Evolutionary conservation across 2,888 invertebrate genomes (phyloP).

Genomic region (Diarsia brunnea): DNA sequence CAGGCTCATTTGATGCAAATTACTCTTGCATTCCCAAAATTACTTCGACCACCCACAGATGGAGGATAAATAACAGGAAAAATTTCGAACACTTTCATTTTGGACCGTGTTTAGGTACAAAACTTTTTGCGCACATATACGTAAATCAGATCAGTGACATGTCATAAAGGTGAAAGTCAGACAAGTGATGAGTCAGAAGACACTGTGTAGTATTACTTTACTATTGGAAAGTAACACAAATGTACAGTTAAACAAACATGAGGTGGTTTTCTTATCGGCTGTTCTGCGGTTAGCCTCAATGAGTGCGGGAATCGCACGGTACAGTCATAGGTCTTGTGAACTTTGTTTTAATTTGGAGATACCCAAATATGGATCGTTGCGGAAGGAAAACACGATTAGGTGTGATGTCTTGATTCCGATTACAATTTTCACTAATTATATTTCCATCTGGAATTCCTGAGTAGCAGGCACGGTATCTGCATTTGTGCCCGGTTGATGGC

Average conservation of each 20-base stretch:
- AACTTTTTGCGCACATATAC: constrained; percentile 44
- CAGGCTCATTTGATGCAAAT: constrained; percentile 48
- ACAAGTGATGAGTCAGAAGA: constrained; percentile 68
- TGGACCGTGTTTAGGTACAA: constrained; percentile 19
- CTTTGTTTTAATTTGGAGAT: constrained; percentile 43
- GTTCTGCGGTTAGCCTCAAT: constrained; percentile 68
- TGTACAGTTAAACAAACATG: constrained; percentile 75
- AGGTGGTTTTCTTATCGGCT: constrained; percentile 68
- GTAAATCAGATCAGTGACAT: constrained; percentile 73
- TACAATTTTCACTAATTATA: not conserved
- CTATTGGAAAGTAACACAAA: constrained; percentile 77
- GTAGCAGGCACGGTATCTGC: not conserved
- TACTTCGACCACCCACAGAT: constrained; percentile 31
- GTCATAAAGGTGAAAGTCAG: constrained; percentile 78
- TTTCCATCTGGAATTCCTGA: not conserved
- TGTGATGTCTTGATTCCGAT: not conserved
- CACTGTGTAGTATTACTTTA: constrained; percentile 70
- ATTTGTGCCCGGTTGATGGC: not conserved
- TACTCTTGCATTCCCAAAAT: constrained; percentile 39
- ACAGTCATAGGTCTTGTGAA: constrained; percentile 52
- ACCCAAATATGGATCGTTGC: constrained; percentile 44
- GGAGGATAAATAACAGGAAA: constrained; percentile 42
- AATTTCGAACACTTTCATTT: constrained; percentile 48
- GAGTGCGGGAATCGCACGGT: constrained; percentile 33
- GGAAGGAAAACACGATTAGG: constrained; percentile 14